A percentile compares a stretch with the other conserved stretches of the same genome.
phyloP scores from a whole-genome alignment of 2,113 vertebrate species.

The Dicaeum eximium region DNA sequence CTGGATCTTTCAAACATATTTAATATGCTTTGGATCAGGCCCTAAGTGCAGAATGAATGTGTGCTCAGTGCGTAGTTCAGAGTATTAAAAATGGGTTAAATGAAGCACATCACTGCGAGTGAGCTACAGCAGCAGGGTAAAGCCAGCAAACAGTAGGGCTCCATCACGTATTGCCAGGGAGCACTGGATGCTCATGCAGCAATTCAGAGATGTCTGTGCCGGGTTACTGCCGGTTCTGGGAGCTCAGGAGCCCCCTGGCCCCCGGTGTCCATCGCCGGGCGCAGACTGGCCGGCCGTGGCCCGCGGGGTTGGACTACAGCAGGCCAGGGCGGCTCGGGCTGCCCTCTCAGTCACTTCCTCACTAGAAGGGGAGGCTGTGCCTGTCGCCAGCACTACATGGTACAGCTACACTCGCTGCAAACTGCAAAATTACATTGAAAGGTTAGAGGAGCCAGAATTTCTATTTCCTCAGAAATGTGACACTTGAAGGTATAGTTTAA shows the following conservation, averaged over 20 bases:
- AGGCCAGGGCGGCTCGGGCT: not conserved
- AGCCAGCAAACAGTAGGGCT: not conserved
- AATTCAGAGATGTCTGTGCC: not conserved
- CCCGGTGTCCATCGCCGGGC: not conserved
- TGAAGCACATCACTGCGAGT: not conserved
- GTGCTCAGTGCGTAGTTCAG: not conserved
- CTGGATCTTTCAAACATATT: not conserved
- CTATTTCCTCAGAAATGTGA: not conserved
- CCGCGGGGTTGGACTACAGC: not conserved
- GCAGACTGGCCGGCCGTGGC: not conserved
- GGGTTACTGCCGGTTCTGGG: not conserved
- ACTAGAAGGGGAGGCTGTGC: slow-evolving; percentile 29
- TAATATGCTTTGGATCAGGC: slow-evolving; percentile 15
- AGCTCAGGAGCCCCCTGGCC: slow-evolving; percentile 2
- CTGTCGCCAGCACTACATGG: not conserved
- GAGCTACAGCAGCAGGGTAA: not conserved
- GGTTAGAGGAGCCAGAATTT: not conserved
- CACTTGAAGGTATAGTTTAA: not conserved
- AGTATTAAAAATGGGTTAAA: not conserved
- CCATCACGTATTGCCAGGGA: not conserved
- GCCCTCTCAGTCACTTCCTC: slow-evolving; percentile 22
- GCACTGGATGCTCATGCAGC: not conserved
- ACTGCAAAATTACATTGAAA: slow-evolving; percentile 11
- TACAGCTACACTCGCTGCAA: not conserved
- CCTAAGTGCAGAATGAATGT: not conserved